These are phyloP conservation scores for Hiodon alosoides DNA, from an alignment of 2,113 vertebrate genomes.

Conservation along the genomic window DNA sequence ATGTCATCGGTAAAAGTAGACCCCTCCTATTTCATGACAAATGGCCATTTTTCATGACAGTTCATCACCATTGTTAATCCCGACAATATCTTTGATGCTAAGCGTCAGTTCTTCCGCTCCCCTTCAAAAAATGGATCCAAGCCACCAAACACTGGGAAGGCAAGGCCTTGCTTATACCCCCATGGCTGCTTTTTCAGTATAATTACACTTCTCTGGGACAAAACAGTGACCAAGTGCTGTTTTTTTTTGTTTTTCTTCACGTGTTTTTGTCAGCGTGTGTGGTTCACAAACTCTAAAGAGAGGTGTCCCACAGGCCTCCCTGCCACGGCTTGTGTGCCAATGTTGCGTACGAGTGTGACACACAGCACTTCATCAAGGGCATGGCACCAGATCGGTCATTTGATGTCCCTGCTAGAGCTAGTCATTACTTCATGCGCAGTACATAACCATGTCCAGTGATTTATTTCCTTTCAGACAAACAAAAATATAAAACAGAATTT, in stretches of 20 bases:
- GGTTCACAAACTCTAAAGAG: conserved; percentile 16
- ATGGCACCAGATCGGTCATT: conserved; percentile 40
- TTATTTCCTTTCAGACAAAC: conserved; percentile 27
- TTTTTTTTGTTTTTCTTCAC: conserved; percentile 19
- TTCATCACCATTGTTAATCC: background rate
- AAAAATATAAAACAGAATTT: conserved; percentile 41
- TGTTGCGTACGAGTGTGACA: conserved; percentile 37
- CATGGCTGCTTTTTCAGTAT: conserved; percentile 35
- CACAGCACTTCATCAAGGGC: conserved; percentile 44
- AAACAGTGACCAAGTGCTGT: conserved; percentile 41
- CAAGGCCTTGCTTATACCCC: conserved; percentile 23
- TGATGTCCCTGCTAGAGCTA: conserved; percentile 21
- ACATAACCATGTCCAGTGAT: conserved; percentile 6
- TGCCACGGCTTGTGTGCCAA: conserved; percentile 33
- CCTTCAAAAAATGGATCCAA: background rate
- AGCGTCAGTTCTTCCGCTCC: background rate
- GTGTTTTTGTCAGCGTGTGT: conserved; percentile 40
- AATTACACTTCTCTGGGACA: conserved; percentile 52
- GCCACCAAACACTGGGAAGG: background rate
- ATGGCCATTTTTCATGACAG: background rate
- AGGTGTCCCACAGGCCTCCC: conserved; percentile 6
- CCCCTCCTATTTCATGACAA: too few relatives aligned
- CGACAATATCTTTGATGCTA: background rate
- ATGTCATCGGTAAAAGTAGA: too few relatives aligned
- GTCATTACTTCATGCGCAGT: background rate